phyloP scores from a whole-genome alignment of 1,140 invertebrate species.

The Trachymyrmex septentrionalis region DNA sequence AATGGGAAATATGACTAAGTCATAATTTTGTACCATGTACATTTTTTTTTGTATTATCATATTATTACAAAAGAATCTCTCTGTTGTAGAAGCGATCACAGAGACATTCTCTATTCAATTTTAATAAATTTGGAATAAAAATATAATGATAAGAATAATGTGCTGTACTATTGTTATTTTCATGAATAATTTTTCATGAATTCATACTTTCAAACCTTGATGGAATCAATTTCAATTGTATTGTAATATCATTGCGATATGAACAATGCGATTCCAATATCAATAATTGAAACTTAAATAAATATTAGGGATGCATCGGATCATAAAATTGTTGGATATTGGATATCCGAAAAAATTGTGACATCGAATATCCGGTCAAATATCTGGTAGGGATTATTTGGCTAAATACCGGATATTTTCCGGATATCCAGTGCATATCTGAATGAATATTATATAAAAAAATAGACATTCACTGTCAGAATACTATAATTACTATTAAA shows the following conservation, averaged over 20 bases:
- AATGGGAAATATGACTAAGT: not conserved
- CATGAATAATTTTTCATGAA: not conserved
- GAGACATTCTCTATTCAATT: conserved; percentile 9
- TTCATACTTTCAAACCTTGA: not conserved
- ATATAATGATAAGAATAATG: not conserved
- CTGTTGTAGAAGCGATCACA: not conserved
- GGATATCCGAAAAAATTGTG: no score
- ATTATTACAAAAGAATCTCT: not conserved
- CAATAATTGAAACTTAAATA: not conserved
- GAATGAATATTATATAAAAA: not conserved
- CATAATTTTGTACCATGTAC: not conserved
- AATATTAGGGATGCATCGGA: no score
- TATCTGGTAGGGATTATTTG: no score
- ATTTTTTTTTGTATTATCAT: not conserved
- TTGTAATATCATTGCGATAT: not conserved
- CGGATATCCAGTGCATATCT: no score
- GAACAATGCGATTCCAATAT: conserved; percentile 11
- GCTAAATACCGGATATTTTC: no score
- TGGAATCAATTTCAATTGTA: not conserved
- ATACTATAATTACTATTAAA: not conserved
- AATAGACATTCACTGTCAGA: not conserved
- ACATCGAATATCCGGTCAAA: no score
- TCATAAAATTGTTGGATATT: no score
- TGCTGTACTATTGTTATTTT: not conserved
- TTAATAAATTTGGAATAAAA: not conserved